A percentile compares a stretch with the other conserved stretches of the same genome.
These are phyloP conservation scores for Bursaphelenchus okinawaensis DNA, from an alignment of 2,888 invertebrate species.

Conservation along the genomic window DNA sequence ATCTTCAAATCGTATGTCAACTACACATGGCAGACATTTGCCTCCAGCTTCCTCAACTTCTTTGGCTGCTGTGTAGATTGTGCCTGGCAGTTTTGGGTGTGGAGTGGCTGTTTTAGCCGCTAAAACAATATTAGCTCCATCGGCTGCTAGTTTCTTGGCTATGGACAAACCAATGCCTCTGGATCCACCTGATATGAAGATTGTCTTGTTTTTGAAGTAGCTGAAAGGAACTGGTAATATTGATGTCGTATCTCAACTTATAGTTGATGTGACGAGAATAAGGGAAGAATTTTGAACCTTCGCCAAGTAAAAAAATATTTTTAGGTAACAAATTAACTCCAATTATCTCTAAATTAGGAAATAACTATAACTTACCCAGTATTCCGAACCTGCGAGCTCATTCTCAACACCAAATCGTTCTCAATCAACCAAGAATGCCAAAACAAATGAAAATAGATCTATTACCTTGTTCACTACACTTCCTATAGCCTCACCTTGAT, in stretches of 20 bases:
- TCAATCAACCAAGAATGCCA: no score
- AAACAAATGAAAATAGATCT: no score
- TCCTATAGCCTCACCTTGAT: no score
- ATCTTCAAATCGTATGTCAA: constrained; percentile 75
- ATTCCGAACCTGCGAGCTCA: background rate
- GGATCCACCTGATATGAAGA: constrained; percentile 91
- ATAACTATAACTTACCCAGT: background rate
- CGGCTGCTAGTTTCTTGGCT: constrained; percentile 71
- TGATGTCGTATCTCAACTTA: no score
- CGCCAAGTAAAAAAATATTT: background rate
- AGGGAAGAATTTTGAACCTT: background rate
- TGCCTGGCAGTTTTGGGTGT: constrained; percentile 77
- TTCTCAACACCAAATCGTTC: no score
- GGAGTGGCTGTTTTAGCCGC: constrained; percentile 83
- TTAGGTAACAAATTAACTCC: no score
- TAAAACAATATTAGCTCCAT: constrained; percentile 85
- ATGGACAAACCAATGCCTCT: constrained; percentile 95
- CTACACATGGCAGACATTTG: constrained; percentile 76
- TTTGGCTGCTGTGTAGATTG: constrained; percentile 65
- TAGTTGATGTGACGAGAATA: background rate
- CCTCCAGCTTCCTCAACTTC: constrained; percentile 72
- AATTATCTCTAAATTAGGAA: no score
- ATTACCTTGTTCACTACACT: no score
- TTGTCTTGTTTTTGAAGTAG: constrained; percentile 74
- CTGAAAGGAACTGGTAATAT: constrained; percentile 4